A percentile compares a stretch with the other conserved stretches of the same genome.
Conservation (phyloP, 1,140 invertebrate species). For the Charaxes varanes region DNA sequence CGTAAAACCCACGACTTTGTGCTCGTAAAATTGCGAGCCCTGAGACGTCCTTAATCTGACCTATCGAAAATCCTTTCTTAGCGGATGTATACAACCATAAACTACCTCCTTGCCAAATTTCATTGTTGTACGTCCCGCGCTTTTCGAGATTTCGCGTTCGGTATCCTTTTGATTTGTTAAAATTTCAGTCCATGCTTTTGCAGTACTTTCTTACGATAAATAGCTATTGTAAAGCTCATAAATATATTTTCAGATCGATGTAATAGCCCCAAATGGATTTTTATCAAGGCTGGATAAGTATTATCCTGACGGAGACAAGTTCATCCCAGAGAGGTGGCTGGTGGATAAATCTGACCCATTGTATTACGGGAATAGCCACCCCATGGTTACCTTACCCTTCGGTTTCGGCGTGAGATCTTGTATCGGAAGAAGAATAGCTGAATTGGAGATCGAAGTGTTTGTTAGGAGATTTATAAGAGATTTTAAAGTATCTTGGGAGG, state of each 20-base stretch:
- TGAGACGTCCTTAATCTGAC: too few species aligned
- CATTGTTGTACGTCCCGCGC: too few species aligned
- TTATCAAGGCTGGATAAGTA: conserved; percentile 68
- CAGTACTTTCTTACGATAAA: too few species aligned
- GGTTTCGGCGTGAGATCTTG: conserved; percentile 77
- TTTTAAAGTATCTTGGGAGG: conserved; percentile 71
- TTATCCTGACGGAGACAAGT: conserved; percentile 72
- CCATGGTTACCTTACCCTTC: conserved; percentile 77
- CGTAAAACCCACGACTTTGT: too few species aligned
- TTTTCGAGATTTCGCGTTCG: too few species aligned
- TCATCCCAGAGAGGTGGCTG: conserved; percentile 77
- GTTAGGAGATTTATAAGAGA: conserved; percentile 75
- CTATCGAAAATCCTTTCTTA: too few species aligned
- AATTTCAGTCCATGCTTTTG: too few species aligned
- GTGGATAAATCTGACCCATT: conserved; percentile 53
- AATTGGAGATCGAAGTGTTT: conserved; percentile 80
- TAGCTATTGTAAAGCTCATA: too few species aligned
- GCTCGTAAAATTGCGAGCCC: too few species aligned
- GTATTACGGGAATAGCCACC: conserved; percentile 68
- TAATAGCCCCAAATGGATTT: conserved; percentile 70
- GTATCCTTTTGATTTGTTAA: too few species aligned
- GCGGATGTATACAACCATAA: too few species aligned
- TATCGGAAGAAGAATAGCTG: conserved; percentile 79
- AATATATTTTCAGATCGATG: conserved; percentile 66
- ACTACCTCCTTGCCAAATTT: too few species aligned